These are phyloP conservation scores for Bubalus kerabau DNA, from an alignment of 2,113 vertebrate species.

Conservation along the genomic window DNA sequence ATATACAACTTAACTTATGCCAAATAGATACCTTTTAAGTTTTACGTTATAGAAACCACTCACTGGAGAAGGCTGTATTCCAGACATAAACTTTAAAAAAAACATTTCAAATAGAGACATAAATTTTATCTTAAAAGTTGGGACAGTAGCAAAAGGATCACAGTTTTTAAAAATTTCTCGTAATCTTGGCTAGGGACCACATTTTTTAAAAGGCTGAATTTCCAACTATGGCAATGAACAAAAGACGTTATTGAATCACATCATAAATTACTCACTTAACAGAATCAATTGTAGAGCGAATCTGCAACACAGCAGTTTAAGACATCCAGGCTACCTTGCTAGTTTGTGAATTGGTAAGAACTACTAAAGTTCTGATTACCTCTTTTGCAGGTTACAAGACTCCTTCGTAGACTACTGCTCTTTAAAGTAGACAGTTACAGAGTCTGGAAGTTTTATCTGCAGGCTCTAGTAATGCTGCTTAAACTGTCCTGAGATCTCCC, in stretches of 20 bases:
- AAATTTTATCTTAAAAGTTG: background rate
- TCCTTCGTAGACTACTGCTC: conserved; percentile 26
- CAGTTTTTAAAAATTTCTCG: conserved; percentile 5
- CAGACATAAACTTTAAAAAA: conserved; percentile 25
- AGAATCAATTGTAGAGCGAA: background rate
- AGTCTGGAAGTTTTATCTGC: conserved; percentile 44
- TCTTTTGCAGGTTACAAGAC: conserved; percentile 55
- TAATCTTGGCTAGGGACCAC: background rate
- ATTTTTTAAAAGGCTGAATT: conserved; percentile 28
- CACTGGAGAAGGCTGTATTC: background rate
- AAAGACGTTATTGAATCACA: background rate
- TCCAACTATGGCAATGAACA: background rate
- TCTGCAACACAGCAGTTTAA: background rate
- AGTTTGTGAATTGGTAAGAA: conserved; percentile 28
- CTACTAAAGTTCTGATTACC: conserved; percentile 55
- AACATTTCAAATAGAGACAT: background rate
- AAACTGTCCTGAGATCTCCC: conserved; percentile 63
- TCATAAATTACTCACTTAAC: conserved; percentile 7
- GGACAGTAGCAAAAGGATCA: background rate
- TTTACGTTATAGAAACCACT: background rate
- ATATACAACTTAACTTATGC: background rate
- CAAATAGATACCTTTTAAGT: conserved; percentile 17
- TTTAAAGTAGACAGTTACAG: conserved; percentile 21
- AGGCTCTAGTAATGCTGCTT: conserved; percentile 52
- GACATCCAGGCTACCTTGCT: background rate